These are phyloP conservation scores for Temnothorax curvispinosus DNA, from an alignment of 1,140 invertebrate genomes.

Conservation along the genomic window DNA sequence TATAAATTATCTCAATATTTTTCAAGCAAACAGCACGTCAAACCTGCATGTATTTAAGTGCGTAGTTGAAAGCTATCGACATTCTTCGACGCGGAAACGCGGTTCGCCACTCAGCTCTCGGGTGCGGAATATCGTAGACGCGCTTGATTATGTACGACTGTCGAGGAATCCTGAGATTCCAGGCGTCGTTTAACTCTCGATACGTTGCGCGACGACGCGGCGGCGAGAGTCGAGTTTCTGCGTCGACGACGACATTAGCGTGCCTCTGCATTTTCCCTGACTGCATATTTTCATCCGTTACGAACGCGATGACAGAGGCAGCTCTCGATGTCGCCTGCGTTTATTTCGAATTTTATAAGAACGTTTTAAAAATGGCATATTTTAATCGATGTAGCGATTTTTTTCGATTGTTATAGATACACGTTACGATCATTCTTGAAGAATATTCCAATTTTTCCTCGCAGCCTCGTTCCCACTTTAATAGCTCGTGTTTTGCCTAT, in stretches of 20 bases:
- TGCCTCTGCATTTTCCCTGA: conserved; percentile 49
- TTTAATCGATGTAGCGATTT: not conserved
- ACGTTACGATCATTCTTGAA: not conserved
- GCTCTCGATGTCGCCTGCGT: conserved; percentile 24
- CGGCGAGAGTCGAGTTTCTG: conserved; percentile 60
- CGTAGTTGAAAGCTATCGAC: conserved; percentile 65
- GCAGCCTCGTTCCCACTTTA: not conserved
- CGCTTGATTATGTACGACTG: conserved; percentile 65
- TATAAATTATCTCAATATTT: conserved; percentile 35
- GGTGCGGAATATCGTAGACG: conserved; percentile 39
- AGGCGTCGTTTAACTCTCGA: conserved; percentile 61
- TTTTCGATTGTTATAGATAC: not conserved
- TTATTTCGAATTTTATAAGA: conserved; percentile 63
- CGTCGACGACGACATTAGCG: conserved; percentile 59
- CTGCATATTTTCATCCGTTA: conserved; percentile 69
- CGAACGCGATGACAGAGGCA: not conserved
- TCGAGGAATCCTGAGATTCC: conserved; percentile 64
- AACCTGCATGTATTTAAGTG: conserved; percentile 23
- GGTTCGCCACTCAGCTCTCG: conserved; percentile 44
- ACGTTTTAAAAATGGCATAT: not conserved
- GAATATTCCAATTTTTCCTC: not conserved
- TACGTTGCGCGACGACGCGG: conserved; percentile 40
- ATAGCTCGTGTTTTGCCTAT: not conserved
- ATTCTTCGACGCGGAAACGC: conserved; percentile 67
- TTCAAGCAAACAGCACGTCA: conserved; percentile 32